Evolutionary conservation across 2,797 vertebrate genomes (phyloP), one percentile per base, ranked within the genome.

Genomic region (Huso huso): DNA sequence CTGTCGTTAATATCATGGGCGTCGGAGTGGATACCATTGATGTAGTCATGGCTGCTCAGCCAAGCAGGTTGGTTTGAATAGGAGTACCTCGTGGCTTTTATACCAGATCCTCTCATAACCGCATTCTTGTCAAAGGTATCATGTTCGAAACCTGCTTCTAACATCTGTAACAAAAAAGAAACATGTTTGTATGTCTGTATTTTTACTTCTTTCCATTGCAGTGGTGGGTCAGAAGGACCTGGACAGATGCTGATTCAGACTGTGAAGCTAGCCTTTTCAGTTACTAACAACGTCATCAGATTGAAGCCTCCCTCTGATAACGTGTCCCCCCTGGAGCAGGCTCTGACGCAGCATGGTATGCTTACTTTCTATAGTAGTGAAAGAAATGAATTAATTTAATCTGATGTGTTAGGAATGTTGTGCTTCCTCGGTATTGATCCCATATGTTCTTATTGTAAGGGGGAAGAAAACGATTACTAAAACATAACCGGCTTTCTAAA

Each of bases 11-110:
- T 65, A 98, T 99, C 78, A 98, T 99, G 95, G 95, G 93, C 4
- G 93, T 99, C 0, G 97, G 97, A 0, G 97, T 99, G 76, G 95
- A 99, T 84, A 95, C 94, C 57, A 98, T 99, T 8, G 95, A 98
- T 51, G 75, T 93, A 79, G 95, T 99, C 0, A 85, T 99, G 83
- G 90, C 93, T 60, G 91, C 93, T 18, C 97, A 98, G 78, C 89
- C 91, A 52, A 91, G 89, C 76, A 94, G 96, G 97, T 98, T 70
- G 84, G 84, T 8, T 49, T 8, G 18, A 63, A 37, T 37, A 37
- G 23, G 23, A 37, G 23, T 37, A 37, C 23, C 23, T 3, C 23
- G 2, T 37, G 23, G 23, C 23, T 37, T 37, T 37, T 37, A 4
- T 37, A 37, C 23, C 23, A 37, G 23, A 37, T 37, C 4, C 23